These are phyloP conservation scores for Tachypleus tridentatus DNA, from an alignment of 1,140 invertebrate genomes.

Conservation along the genomic window DNA sequence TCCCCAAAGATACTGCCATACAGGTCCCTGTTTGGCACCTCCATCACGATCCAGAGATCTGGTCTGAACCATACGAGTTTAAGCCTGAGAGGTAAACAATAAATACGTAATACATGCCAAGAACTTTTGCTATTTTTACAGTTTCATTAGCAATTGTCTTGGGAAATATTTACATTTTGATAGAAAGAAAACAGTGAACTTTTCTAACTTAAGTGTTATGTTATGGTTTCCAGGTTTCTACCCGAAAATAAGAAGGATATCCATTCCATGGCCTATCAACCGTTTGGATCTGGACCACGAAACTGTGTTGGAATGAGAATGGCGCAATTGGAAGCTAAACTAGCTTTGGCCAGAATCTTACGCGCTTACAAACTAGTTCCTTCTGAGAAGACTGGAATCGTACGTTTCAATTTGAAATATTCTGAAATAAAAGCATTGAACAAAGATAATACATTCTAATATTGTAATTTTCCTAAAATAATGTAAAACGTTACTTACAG, in stretches of 20 bases:
- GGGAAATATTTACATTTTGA: no score
- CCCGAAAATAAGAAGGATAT: conserved; percentile 22
- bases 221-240: conserved; percentile 7
- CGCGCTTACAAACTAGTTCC: background rate
- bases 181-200: no score
- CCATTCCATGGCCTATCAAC: conserved; percentile 33
- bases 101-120: background rate
- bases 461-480: no score
- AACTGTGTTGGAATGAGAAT: conserved; percentile 48
- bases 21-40: conserved; percentile 33
- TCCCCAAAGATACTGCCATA: conserved; percentile 31
- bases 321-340: conserved; percentile 49
- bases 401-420: background rate
- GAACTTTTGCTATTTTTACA: no score
- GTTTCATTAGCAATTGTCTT: no score
- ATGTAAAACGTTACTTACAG: no score
- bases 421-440: no score
- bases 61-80: conserved; percentile 36
- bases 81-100: conserved; percentile 33
- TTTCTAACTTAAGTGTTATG: no score
- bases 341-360: conserved; percentile 35
- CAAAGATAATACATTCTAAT: no score
- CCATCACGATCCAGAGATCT: conserved; percentile 35
- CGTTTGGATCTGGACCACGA: conserved; percentile 42
- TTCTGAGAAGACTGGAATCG: no score